Conservation (phyloP, 2,888 invertebrate genomes). For the Mechanitis messenoides region DNA sequence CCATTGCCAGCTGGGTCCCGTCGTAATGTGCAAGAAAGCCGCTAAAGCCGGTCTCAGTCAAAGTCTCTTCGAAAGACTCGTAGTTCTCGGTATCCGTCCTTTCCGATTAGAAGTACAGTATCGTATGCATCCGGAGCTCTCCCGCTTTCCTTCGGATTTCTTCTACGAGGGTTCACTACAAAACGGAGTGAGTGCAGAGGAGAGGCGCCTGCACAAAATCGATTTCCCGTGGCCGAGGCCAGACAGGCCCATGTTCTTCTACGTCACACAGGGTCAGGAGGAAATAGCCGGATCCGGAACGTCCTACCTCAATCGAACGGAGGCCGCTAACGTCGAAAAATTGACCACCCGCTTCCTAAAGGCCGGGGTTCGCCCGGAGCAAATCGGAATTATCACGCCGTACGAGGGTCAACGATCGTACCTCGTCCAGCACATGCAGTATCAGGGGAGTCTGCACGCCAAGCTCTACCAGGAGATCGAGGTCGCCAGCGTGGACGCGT, state of each 20-base stretch:
- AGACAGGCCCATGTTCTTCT: conserved; percentile 99
- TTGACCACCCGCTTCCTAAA: conserved; percentile 96
- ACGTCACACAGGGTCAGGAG: conserved; percentile 98
- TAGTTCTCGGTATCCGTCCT: conserved; percentile 97
- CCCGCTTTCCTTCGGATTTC: conserved; percentile 98
- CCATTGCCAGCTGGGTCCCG: conserved; percentile 98
- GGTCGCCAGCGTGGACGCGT: conserved; percentile 99
- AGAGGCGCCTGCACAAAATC: conserved; percentile 90
- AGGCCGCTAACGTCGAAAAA: conserved; percentile 99
- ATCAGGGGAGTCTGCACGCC: conserved; percentile 96
- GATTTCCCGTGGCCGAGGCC: conserved; percentile 99
- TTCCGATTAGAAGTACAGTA: conserved; percentile 98
- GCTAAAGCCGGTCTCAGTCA: conserved; percentile 97
- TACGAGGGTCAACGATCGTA: conserved; percentile 99
- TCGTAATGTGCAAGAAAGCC: conserved; percentile 99
- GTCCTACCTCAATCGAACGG: conserved; percentile 98
- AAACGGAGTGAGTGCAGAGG: conserved; percentile 98
- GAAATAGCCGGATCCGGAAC: conserved; percentile 99
- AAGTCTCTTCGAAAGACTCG: conserved; percentile 96
- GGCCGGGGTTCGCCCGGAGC: conserved; percentile 96
- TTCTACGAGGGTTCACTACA: conserved; percentile 99
- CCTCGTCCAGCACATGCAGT: conserved; percentile 98
- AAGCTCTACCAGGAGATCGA: conserved; percentile 99
- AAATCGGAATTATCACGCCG: conserved; percentile 99
- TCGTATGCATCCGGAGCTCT: conserved; percentile 98